These are phyloP conservation scores for Eupelmus urozonus DNA, from an alignment of 2,888 invertebrate genomes.

Conservation along the genomic window DNA sequence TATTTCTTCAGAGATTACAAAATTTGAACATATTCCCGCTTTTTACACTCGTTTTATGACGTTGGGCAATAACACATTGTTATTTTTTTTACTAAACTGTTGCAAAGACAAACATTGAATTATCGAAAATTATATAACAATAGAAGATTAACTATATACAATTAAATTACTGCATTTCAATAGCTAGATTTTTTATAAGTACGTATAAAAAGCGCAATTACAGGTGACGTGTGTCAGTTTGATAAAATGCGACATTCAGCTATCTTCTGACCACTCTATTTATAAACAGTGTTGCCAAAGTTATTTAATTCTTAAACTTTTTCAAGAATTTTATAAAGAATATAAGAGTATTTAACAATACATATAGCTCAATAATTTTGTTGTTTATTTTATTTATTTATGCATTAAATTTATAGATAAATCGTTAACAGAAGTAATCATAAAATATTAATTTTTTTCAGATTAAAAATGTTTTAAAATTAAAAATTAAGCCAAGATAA, in stretches of 20 bases:
- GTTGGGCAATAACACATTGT: constrained; percentile 15
- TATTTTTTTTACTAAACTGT: not conserved
- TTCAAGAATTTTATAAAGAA: no score
- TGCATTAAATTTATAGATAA: no score
- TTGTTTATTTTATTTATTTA: no score
- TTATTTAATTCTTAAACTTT: not conserved
- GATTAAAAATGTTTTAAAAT: no score
- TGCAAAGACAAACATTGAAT: constrained; percentile 31
- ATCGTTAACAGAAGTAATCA: no score
- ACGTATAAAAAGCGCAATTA: not conserved
- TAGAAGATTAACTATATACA: not conserved
- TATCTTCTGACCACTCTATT: constrained; percentile 22
- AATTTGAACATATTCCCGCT: constrained; percentile 21
- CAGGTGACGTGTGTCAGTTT: constrained; percentile 25
- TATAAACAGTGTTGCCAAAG: not conserved
- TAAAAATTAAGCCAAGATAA: no score
- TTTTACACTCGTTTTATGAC: constrained; percentile 16
- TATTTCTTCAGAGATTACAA: not conserved
- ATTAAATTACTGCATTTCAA: not conserved
- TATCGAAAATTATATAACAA: not conserved
- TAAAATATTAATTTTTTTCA: no score
- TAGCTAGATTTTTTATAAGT: not conserved
- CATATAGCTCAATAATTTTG: no score
- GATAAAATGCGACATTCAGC: constrained; percentile 27
- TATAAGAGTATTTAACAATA: no score